Conservation (phyloP, 2,113 vertebrate species). For the Sinocyclocheilus anshuiensis region DNA sequence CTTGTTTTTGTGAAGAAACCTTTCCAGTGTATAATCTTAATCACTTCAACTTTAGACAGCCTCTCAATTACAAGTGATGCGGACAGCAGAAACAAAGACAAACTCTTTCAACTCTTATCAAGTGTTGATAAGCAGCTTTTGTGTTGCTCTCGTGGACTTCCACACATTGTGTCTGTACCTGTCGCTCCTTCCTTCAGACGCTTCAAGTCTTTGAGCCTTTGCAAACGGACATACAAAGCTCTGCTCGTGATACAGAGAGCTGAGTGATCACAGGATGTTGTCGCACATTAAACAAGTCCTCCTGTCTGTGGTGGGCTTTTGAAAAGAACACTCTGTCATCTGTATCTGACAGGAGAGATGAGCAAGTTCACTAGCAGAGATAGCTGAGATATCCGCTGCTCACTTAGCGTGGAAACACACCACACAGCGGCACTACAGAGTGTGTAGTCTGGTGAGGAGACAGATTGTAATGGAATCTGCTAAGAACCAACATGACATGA, state of each 20-base stretch:
- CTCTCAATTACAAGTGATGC: slow-evolving; percentile 25
- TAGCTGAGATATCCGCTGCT: not conserved
- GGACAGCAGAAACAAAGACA: slow-evolving; percentile 35
- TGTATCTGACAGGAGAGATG: slow-evolving; percentile 26
- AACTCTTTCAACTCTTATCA: slow-evolving; percentile 25
- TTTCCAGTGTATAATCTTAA: not conserved
- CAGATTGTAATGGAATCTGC: not conserved
- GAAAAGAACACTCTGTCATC: slow-evolving; percentile 21
- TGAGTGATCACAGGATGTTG: slow-evolving; percentile 59
- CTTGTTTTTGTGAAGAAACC: not conserved
- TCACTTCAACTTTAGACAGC: slow-evolving; percentile 17
- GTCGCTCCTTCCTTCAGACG: slow-evolving; percentile 81
- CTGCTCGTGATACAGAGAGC: slow-evolving; percentile 53
- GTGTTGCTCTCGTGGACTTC: slow-evolving; percentile 83
- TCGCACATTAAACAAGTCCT: slow-evolving; percentile 65
- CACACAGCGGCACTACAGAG: slow-evolving; percentile 33
- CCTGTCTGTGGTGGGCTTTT: slow-evolving; percentile 35
- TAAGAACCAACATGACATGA: slow-evolving; percentile 1
- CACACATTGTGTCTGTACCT: slow-evolving; percentile 85
- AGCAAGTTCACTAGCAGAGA: slow-evolving; percentile 21
- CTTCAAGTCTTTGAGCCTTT: slow-evolving; percentile 85
- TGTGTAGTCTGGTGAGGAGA: slow-evolving; percentile 2
- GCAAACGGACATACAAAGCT: slow-evolving; percentile 75
- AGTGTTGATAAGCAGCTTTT: slow-evolving; percentile 50
- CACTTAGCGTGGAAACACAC: slow-evolving; percentile 9